Evolutionary conservation across 2,888 invertebrate genomes (phyloP).

Genomic region (Drosophila multiciliata): DNA sequence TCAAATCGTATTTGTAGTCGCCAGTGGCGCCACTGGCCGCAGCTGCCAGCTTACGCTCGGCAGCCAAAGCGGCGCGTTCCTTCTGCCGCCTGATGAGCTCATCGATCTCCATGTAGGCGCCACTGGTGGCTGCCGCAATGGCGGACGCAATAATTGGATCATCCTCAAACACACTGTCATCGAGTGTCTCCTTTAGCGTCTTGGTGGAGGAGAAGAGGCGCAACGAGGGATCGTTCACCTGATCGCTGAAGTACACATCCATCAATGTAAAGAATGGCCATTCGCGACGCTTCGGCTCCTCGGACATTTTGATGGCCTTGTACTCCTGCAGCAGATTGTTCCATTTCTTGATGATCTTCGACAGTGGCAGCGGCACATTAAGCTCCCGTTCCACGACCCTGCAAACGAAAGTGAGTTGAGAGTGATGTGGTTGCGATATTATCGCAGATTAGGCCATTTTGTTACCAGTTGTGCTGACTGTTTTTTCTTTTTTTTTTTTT

Average conservation of each 20-base stretch:
- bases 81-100: constrained; percentile 83
- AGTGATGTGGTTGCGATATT: constrained; percentile 23
- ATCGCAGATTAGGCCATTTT: constrained; percentile 31
- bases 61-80: constrained; percentile 78
- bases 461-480: constrained; percentile 3
- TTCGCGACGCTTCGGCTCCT: constrained; percentile 85
- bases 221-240: constrained; percentile 85
- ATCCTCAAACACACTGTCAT: constrained; percentile 85
- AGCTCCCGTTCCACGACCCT: constrained; percentile 85
- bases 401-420: background rate
- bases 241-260: constrained; percentile 85
- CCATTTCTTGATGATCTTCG: constrained; percentile 85
- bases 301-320: constrained; percentile 85
- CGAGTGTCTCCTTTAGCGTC: constrained; percentile 85
- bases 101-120: constrained; percentile 85
- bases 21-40: constrained; percentile 64
- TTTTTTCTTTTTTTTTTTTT: constrained; percentile 1
- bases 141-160: constrained; percentile 85
- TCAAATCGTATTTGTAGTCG: constrained; percentile 82
- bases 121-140: constrained; percentile 85
- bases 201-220: constrained; percentile 85
- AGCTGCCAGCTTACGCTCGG: constrained; percentile 71
- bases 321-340: constrained; percentile 85
- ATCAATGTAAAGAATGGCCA: constrained; percentile 85
- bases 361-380: constrained; percentile 85